Conservation (phyloP, 2,797 vertebrate species). For the Monodelphis domestica region DNA sequence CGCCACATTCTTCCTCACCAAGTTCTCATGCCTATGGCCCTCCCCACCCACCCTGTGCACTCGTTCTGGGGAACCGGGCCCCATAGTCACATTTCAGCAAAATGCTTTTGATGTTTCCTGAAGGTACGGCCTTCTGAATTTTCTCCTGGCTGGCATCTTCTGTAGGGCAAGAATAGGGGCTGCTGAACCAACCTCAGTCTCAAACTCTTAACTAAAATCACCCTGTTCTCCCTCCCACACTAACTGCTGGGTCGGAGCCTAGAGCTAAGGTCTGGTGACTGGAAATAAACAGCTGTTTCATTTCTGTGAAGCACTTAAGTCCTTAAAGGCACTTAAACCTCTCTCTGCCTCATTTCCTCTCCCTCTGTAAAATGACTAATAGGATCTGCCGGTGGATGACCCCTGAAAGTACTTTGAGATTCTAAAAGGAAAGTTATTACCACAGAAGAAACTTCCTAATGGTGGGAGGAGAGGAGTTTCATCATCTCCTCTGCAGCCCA, state of each 20-base stretch:
- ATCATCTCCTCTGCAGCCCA: neutral
- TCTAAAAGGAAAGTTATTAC: neutral
- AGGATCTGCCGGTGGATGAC: neutral
- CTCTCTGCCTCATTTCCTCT: neutral
- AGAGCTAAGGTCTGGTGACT: neutral
- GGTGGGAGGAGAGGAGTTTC: neutral
- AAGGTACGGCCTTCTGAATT: neutral
- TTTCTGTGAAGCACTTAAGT: neutral
- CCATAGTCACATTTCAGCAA: neutral
- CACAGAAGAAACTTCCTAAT: neutral
- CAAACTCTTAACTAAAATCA: neutral
- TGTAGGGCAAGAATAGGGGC: neutral
- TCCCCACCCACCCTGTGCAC: neutral
- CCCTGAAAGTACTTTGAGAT: neutral
- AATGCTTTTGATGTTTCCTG: neutral
- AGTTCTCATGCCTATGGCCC: neutral
- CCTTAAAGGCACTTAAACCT: slow-evolving; percentile 15
- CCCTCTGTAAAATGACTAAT: neutral
- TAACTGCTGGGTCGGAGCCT: neutral
- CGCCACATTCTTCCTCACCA: neutral
- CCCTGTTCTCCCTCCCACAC: neutral
- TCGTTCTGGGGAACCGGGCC: neutral
- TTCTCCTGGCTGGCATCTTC: neutral
- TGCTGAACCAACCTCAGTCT: neutral
- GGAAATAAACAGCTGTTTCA: neutral